phyloP scores from a whole-genome alignment of 2,888 invertebrate genomes.

The Aquatica leii region DNA sequence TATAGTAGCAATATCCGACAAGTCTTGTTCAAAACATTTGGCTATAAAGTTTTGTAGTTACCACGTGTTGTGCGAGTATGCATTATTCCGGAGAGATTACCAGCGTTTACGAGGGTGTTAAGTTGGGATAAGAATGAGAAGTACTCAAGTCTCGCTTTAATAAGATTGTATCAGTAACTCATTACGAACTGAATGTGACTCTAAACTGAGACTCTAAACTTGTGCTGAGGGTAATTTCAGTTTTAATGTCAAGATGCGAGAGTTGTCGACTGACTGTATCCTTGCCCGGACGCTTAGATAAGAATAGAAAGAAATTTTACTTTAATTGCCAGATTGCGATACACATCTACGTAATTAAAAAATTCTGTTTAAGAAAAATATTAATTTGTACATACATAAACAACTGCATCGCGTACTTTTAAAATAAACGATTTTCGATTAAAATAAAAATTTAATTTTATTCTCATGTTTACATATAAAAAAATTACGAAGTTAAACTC shows the following conservation, averaged over 20 bases:
- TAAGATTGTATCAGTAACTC: slow-evolving; percentile 56
- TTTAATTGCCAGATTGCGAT: slow-evolving; percentile 55
- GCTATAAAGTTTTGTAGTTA: slow-evolving; percentile 36
- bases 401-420: slow-evolving; percentile 30
- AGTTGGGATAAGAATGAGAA: slow-evolving; percentile 52
- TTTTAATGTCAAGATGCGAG: slow-evolving; percentile 48
- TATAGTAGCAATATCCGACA: slow-evolving; percentile 28
- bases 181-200: slow-evolving; percentile 52
- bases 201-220: slow-evolving; percentile 42
- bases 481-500: too few relatives aligned
- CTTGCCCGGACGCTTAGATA: slow-evolving; percentile 44
- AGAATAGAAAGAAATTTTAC: slow-evolving; percentile 53
- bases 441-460: too few relatives aligned
- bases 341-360: slow-evolving; percentile 54
- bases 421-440: too few relatives aligned
- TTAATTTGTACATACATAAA: slow-evolving; percentile 41
- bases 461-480: too few relatives aligned
- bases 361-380: slow-evolving; percentile 49
- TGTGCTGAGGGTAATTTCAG: slow-evolving; percentile 50
- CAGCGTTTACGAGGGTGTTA: slow-evolving; percentile 51
- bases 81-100: slow-evolving; percentile 47
- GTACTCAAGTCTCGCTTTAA: slow-evolving; percentile 50
- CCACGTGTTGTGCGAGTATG: slow-evolving; percentile 46
- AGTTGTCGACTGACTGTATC: slow-evolving; percentile 41
- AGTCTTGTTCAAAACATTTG: slow-evolving; percentile 28